A percentile compares a stretch with the other conserved stretches of the same genome.
Evolutionary conservation across 2,888 invertebrate genomes (phyloP).

Genomic region (Rhamnusium bicolor): DNA sequence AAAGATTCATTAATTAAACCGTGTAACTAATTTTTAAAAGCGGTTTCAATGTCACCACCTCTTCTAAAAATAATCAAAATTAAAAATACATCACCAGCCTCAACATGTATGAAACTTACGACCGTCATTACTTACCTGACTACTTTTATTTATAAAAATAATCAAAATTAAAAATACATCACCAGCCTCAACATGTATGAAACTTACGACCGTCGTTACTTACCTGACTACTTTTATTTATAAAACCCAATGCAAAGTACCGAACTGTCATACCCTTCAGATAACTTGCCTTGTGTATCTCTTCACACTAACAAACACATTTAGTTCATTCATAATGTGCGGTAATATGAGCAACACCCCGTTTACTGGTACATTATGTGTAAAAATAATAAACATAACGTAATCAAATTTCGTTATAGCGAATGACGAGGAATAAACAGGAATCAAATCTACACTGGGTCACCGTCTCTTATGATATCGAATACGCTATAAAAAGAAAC

Average conservation of each 20-base stretch:
- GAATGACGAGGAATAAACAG: background rate
- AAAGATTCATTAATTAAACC: background rate
- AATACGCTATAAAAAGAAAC: background rate
- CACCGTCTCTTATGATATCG: background rate
- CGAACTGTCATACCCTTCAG: background rate
- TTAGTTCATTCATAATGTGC: no score
- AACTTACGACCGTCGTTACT: background rate
- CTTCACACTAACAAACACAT: background rate
- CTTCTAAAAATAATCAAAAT: slow-evolving; percentile 39
- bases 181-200: slow-evolving; percentile 2
- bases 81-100: slow-evolving; percentile 38
- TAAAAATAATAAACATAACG: no score
- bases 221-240: slow-evolving; percentile 21
- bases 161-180: slow-evolving; percentile 40
- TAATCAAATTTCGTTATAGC: no score
- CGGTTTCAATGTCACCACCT: slow-evolving; percentile 43
- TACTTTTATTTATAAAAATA: slow-evolving; percentile 32
- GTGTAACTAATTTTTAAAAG: slow-evolving; percentile 25
- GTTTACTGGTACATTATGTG: no score
- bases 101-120: background rate
- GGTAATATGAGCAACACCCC: no score
- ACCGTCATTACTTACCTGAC: slow-evolving; percentile 2
- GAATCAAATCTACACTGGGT: background rate
- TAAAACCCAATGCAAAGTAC: background rate
- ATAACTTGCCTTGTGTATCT: no score